Evolutionary conservation across 2,888 invertebrate species (phyloP).

Genomic region (Girardia tigrina): DNA sequence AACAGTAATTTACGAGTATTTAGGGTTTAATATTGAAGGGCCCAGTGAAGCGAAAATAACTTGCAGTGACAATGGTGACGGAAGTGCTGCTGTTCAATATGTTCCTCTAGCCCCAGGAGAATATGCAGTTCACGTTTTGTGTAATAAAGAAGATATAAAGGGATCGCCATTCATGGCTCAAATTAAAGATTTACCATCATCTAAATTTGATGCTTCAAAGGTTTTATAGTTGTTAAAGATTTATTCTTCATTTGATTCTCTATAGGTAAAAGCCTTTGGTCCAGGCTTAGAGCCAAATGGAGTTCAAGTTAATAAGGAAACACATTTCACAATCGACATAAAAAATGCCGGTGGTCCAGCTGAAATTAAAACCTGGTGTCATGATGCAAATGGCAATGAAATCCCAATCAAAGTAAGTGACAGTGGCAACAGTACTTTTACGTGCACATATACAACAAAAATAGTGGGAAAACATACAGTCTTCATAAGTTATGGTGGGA

Average conservation of each 20-base stretch:
- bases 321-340: constrained; percentile 64
- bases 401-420: constrained; percentile 33
- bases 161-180: constrained; percentile 72
- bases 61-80: constrained; percentile 72
- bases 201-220: constrained; percentile 7
- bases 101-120: constrained; percentile 68
- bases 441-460: constrained; percentile 56
- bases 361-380: constrained; percentile 32
- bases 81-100: constrained; percentile 70
- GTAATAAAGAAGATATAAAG: constrained; percentile 75
- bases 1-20: too few relatives aligned
- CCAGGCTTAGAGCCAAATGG: constrained; percentile 64
- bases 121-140: constrained; percentile 71
- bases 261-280: constrained; percentile 61
- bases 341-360: constrained; percentile 50
- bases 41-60: constrained; percentile 74
- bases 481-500: constrained; percentile 65
- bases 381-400: constrained; percentile 30
- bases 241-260: neutral
- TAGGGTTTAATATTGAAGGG: constrained; percentile 55
- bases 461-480: constrained; percentile 63
- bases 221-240: neutral
- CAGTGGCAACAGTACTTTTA: constrained; percentile 45
- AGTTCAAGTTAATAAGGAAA: constrained; percentile 60
- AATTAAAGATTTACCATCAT: constrained; percentile 55